Evolutionary conservation across 2,113 vertebrate genomes (phyloP), one percentile per base, ranked within the genome.

Genomic region (Sinocyclocheilus anshuiensis): DNA sequence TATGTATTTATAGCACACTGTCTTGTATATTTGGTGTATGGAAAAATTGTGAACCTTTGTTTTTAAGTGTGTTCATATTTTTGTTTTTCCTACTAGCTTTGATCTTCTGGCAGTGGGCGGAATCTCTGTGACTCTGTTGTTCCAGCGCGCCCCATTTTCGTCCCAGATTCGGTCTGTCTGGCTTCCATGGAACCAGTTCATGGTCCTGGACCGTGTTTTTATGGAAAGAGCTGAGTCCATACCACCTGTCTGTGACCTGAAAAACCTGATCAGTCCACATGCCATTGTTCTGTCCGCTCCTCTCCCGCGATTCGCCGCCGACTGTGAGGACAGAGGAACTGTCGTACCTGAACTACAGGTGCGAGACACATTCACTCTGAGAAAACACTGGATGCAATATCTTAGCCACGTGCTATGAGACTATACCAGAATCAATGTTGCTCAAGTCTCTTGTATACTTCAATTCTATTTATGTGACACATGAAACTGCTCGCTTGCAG

Each of bases 131-230:
- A 95, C 96, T 75, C 94, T 99, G 86, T 90, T 97, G 91, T 99
- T 99, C 94, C 97, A 99, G 86, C 96, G 98, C 13, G 97, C 97
- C 71, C 98, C 98, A 78, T 99, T 99, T 91, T 91, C 98, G 82
- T 91, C 96, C 80, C 96, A 97, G 92, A 97, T 96, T 87, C 97
- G 96, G 86, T 97, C 97, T 1, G 92, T 99, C 81, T 99, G 97
- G 98, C 95, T 99, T 63, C 97, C 98, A 26, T 98, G 97, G 97
- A 99, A 99, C 92, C 96, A 97, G 90, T 99, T 99, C 90, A 91
- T 97, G 88, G 96, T 99, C 13, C 91, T 99, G 89, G 97, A 97
- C 89, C 97, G 97, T 92, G 97, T 99, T 78, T 93, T 94, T 86
- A 98, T 99, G 97, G 96, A 97, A 89, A 96, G 97, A 91, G 93